These are phyloP conservation scores for Manacus vitellinus DNA, from an alignment of 2,113 vertebrate species.

Conservation along the genomic window DNA sequence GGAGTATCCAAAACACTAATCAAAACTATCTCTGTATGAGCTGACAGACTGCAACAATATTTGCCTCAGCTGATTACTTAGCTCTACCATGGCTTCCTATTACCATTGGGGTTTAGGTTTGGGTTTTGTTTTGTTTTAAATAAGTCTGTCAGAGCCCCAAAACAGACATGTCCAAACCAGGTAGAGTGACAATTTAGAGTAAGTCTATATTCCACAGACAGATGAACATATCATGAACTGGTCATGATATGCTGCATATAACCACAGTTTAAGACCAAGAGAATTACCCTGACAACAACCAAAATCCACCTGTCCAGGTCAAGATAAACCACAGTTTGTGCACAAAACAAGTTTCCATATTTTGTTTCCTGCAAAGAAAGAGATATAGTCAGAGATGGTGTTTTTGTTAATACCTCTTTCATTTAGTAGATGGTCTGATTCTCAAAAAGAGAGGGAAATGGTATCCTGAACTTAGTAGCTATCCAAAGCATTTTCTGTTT, in stretches of 20 bases:
- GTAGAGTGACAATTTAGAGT: not conserved
- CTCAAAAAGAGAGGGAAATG: not conserved
- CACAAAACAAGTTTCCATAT: not conserved
- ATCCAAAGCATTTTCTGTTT: not conserved
- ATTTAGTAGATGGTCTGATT: not conserved
- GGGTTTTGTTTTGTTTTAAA: not conserved
- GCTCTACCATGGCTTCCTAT: not conserved
- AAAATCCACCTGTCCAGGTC: not conserved
- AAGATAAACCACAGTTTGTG: not conserved
- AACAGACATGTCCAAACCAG: not conserved
- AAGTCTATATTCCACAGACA: not conserved
- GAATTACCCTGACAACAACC: not conserved
- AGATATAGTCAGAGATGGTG: accelerated
- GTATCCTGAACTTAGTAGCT: not conserved
- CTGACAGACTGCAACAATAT: not conserved
- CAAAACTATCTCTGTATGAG: not conserved
- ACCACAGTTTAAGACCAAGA: not conserved
- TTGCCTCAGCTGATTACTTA: not conserved
- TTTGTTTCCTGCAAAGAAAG: not conserved
- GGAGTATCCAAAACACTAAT: not conserved
- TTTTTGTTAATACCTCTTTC: not conserved
- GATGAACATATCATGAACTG: not conserved
- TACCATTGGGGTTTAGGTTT: not conserved
- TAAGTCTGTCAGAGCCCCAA: not conserved
- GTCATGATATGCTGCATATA: not conserved